phyloP scores from a whole-genome alignment of 2,113 vertebrate species.

The Riparia riparia region DNA sequence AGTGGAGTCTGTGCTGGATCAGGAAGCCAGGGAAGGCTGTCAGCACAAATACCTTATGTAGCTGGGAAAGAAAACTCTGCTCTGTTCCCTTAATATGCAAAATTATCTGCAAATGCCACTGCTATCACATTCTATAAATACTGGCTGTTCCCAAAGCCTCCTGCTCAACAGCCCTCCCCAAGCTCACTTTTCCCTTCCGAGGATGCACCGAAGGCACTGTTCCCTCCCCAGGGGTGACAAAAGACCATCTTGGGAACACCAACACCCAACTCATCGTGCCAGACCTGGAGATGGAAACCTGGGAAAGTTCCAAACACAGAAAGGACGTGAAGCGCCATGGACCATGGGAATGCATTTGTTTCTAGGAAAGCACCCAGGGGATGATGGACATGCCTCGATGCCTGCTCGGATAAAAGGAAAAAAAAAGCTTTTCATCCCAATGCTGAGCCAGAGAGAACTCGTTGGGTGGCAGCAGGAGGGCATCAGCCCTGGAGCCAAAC shows the following conservation, averaged over 20 bases:
- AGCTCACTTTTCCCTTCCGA: not conserved
- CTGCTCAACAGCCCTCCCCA: not conserved
- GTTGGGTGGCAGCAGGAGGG: not conserved
- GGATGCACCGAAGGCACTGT: accelerated
- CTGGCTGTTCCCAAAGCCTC: not conserved
- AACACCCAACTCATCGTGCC: not conserved
- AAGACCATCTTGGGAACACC: accelerated
- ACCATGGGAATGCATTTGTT: accelerated
- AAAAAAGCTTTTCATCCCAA: not conserved
- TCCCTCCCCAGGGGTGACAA: not conserved
- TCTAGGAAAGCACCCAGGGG: not conserved
- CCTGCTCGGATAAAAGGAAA: not conserved
- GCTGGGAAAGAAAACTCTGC: not conserved
- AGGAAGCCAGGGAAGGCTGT: not conserved
- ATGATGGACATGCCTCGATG: not conserved
- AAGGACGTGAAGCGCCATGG: accelerated
- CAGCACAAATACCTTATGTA: not conserved
- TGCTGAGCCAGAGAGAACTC: not conserved
- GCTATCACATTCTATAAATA: conserved; percentile 3
- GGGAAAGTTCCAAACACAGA: not conserved
- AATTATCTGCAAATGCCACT: not conserved
- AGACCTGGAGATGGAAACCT: not conserved
- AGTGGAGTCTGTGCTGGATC: not conserved
- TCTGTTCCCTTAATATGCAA: not conserved
- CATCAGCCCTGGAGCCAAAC: not conserved